Percentiles rank a stretch among this genome's conserved stretches.
These are phyloP conservation scores for Tiliacea aurago DNA, from an alignment of 2,888 invertebrate species.

Conservation along the genomic window DNA sequence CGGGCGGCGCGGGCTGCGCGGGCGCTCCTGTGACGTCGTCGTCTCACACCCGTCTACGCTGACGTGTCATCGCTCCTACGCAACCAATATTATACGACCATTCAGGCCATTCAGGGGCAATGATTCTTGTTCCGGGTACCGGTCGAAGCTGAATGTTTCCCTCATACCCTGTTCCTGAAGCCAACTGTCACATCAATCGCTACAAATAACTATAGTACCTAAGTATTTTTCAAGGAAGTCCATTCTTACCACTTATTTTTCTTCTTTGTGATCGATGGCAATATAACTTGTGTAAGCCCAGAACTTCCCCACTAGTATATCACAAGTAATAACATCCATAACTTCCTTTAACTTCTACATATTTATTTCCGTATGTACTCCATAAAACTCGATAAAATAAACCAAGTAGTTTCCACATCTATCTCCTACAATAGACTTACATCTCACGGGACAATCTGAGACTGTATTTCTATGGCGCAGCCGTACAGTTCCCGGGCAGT, in stretches of 20 bases:
- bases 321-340: background rate
- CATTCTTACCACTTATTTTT: background rate
- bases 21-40: conserved; percentile 84
- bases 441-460: conserved; percentile 38
- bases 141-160: conserved; percentile 38
- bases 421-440: conserved; percentile 20
- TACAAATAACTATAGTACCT: background rate
- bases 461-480: conserved; percentile 38
- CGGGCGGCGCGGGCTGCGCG: conserved; percentile 20
- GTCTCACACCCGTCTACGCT: conserved; percentile 80
- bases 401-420: conserved; percentile 5
- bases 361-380: conserved; percentile 8
- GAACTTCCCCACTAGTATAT: background rate
- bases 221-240: background rate
- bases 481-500: conserved; percentile 22
- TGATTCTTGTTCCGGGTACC: conserved; percentile 68
- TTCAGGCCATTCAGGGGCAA: conserved; percentile 70
- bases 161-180: background rate
- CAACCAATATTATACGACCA: conserved; percentile 67
- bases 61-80: conserved; percentile 77
- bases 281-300: background rate
- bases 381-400: conserved; percentile 19
- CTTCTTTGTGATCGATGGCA: background rate
- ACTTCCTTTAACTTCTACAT: background rate
- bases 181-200: background rate